These are phyloP conservation scores for Bergia puertoricense DNA, from an alignment of 92 coral and sea anemone genomes.

Conservation along the genomic window DNA sequence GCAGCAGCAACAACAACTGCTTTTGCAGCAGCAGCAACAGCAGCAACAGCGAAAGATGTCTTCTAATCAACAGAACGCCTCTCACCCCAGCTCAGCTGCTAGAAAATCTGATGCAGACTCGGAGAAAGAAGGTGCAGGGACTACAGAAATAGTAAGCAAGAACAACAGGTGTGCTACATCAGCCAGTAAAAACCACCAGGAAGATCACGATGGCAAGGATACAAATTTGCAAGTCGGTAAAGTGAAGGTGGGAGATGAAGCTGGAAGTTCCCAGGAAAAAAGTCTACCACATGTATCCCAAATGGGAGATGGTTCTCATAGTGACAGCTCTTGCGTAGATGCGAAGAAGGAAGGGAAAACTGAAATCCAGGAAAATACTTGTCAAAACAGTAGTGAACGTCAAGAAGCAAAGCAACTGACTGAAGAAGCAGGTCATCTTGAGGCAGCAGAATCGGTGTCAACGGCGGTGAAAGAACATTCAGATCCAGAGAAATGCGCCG, in stretches of 20 bases:
- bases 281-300: background rate
- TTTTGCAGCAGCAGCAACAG: conserved; percentile 87
- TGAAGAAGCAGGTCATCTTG: background rate
- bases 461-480: background rate
- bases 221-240: background rate
- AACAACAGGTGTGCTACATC: background rate
- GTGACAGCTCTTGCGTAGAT: background rate
- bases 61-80: conserved; percentile 55
- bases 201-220: background rate
- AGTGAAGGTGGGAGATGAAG: background rate
- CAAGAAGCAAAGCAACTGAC: conserved; percentile 5
- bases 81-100: conserved; percentile 42
- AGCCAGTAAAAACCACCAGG: background rate
- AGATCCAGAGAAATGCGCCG: background rate
- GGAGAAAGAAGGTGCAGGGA: background rate
- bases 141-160: background rate
- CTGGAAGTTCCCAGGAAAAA: background rate
- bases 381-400: background rate
- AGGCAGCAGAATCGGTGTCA: background rate
- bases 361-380: background rate
- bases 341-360: conserved; percentile 1
- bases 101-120: conserved; percentile 31
- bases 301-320: background rate
- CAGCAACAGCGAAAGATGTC: conserved; percentile 74
- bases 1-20: conserved; percentile 86